Conservation (phyloP, 2,113 vertebrate genomes). For the Hippocampus abdominalis region DNA sequence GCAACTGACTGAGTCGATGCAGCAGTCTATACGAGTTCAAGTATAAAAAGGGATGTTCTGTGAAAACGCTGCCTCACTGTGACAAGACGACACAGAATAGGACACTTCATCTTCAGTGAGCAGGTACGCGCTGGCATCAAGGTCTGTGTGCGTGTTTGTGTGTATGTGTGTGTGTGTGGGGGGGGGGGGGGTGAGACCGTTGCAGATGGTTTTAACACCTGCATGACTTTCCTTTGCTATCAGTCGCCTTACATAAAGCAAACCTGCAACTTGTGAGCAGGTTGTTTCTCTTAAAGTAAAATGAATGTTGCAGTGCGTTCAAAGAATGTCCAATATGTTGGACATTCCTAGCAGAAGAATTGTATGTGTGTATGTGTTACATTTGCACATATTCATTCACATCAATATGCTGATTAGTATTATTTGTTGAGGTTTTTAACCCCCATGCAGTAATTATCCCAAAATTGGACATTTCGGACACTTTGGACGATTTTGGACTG, state of each 20-base stretch:
- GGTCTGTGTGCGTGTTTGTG: background rate
- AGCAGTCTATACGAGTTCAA: background rate
- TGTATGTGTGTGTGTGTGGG: constrained; percentile 12
- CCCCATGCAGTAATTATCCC: no score
- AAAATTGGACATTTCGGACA: no score
- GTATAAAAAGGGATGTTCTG: constrained; percentile 16
- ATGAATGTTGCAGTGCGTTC: background rate
- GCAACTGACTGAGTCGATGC: background rate
- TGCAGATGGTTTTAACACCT: constrained; percentile 40
- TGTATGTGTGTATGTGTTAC: background rate
- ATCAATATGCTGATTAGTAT: background rate
- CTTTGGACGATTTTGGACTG: no score
- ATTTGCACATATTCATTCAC: background rate
- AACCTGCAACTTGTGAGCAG: constrained; percentile 4
- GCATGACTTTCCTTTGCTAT: constrained; percentile 38
- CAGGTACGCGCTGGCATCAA: background rate
- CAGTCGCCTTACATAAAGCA: constrained; percentile 32
- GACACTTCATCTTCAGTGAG: background rate
- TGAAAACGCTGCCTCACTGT: constrained; percentile 29
- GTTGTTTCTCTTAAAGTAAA: background rate
- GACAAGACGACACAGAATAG: background rate
- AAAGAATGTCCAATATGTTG: background rate
- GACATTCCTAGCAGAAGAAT: background rate
- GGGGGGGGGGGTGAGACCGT: constrained; percentile 20
- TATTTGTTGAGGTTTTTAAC: background rate